Conservation (phyloP, 1,140 invertebrate genomes). For the Atta texana region DNA sequence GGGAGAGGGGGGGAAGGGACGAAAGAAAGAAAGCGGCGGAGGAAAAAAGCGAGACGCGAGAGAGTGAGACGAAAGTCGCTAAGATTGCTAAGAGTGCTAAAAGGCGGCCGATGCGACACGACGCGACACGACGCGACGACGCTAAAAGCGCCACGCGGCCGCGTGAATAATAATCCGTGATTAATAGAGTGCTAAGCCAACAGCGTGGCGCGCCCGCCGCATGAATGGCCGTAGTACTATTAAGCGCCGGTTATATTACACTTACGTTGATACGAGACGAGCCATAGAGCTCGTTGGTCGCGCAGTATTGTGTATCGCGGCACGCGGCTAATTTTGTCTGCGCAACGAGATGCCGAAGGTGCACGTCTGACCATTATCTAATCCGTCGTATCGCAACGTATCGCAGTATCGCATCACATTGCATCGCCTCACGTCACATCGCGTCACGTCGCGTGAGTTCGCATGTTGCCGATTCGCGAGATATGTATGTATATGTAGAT, state of each 20-base stretch:
- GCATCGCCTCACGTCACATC: not conserved
- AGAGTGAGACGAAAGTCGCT: slow-evolving; percentile 76
- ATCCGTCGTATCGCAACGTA: not conserved
- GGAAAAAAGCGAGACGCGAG: slow-evolving; percentile 59
- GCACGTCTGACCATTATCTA: slow-evolving; percentile 38
- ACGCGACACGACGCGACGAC: not conserved
- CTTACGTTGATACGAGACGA: slow-evolving; percentile 61
- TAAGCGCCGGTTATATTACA: slow-evolving; percentile 73
- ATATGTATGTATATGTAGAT: not conserved
- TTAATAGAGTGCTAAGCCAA: slow-evolving; percentile 82
- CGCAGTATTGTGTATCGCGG: slow-evolving; percentile 53
- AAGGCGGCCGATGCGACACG: slow-evolving; percentile 26
- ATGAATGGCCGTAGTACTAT: slow-evolving; percentile 79
- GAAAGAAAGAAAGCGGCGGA: slow-evolving; percentile 2
- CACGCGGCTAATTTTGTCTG: slow-evolving; percentile 55
- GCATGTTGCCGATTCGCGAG: not conserved
- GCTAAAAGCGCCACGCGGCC: slow-evolving; percentile 79
- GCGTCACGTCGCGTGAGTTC: not conserved
- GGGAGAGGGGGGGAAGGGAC: not conserved
- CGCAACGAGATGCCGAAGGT: slow-evolving; percentile 49
- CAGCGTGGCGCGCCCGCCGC: slow-evolving; percentile 71
- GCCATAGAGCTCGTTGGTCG: not conserved
- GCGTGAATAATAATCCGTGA: slow-evolving; percentile 84
- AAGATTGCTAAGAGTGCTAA: slow-evolving; percentile 4
- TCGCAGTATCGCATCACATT: not conserved